These are phyloP conservation scores for Drosophila rellima DNA, from an alignment of 2,888 invertebrate species.

Conservation along the genomic window DNA sequence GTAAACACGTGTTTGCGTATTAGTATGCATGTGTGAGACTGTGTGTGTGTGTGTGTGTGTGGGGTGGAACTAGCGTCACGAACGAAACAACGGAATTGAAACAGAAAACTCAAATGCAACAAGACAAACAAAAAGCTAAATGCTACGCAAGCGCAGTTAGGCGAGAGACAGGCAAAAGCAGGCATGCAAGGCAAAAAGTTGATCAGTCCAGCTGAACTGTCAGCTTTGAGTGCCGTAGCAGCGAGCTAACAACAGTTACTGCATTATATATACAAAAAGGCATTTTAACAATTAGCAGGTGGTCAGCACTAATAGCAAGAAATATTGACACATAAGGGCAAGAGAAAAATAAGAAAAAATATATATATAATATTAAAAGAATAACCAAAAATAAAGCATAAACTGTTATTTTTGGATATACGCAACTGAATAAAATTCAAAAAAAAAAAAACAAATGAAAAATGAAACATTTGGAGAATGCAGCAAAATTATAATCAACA, in stretches of 20 bases:
- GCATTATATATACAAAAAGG: background rate
- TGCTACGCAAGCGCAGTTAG: slow-evolving; percentile 47
- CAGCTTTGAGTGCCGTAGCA: slow-evolving; percentile 34
- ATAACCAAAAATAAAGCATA: slow-evolving; percentile 5
- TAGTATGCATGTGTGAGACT: slow-evolving; percentile 21
- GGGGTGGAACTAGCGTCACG: slow-evolving; percentile 42
- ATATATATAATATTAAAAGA: background rate
- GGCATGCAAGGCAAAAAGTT: slow-evolving; percentile 27
- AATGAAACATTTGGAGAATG: slow-evolving; percentile 46
- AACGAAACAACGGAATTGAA: slow-evolving; percentile 43
- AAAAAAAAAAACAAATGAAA: slow-evolving; percentile 30
- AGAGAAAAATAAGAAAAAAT: slow-evolving; percentile 27
- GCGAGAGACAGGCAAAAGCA: slow-evolving; percentile 27
- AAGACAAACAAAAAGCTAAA: slow-evolving; percentile 49
- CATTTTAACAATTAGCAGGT: slow-evolving; percentile 28
- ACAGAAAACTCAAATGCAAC: slow-evolving; percentile 36
- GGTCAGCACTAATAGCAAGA: slow-evolving; percentile 25
- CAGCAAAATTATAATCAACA: slow-evolving; percentile 56
- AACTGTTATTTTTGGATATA: slow-evolving; percentile 2
- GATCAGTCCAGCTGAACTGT: slow-evolving; percentile 6
- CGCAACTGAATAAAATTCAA: slow-evolving; percentile 24
- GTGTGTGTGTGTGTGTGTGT: slow-evolving; percentile 17
- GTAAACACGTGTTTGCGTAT: slow-evolving; percentile 26
- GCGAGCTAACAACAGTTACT: slow-evolving; percentile 28
- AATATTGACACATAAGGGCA: slow-evolving; percentile 35